Conservation (phyloP, 1,140 invertebrate species). For the Drosophila sechellia region DNA sequence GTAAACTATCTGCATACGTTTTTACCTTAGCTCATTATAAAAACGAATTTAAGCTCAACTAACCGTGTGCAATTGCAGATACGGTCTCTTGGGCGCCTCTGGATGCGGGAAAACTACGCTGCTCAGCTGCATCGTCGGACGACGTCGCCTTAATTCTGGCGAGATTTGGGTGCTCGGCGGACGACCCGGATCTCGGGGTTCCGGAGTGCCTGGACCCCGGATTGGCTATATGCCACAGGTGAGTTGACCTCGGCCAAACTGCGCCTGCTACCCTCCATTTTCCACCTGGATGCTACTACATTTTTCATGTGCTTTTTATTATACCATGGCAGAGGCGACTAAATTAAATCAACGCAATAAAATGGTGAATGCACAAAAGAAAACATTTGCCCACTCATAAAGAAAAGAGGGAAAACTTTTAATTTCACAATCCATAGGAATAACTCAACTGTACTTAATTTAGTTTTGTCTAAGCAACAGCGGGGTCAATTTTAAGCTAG, state of each 20-base stretch:
- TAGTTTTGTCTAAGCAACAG: not conserved
- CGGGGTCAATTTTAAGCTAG: not conserved
- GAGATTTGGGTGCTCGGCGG: constrained; percentile 95
- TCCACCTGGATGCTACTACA: constrained; percentile 33
- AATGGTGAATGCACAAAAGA: constrained; percentile 54
- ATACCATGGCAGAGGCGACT: constrained; percentile 49
- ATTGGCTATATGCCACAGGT: constrained; percentile 89
- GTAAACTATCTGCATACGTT: constrained; percentile 15
- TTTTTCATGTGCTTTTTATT: constrained; percentile 77
- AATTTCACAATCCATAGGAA: constrained; percentile 60
- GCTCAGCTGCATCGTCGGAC: constrained; percentile 94
- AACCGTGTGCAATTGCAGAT: constrained; percentile 86
- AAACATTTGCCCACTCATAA: constrained; percentile 23
- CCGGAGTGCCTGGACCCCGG: constrained; percentile 92
- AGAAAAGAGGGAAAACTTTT: constrained; percentile 45
- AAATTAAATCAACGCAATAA: constrained; percentile 82
- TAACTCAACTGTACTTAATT: constrained; percentile 10
- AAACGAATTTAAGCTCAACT: constrained; percentile 21
- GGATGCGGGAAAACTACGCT: constrained; percentile 95
- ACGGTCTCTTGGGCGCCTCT: constrained; percentile 93
- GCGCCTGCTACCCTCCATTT: not conserved
- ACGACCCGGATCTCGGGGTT: constrained; percentile 91
- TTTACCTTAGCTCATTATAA: constrained; percentile 36
- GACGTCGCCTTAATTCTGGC: constrained; percentile 91
- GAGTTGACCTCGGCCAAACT: constrained; percentile 41